phyloP scores from a whole-genome alignment of 2,797 vertebrate genomes.

The Phoebastria nigripes region DNA sequence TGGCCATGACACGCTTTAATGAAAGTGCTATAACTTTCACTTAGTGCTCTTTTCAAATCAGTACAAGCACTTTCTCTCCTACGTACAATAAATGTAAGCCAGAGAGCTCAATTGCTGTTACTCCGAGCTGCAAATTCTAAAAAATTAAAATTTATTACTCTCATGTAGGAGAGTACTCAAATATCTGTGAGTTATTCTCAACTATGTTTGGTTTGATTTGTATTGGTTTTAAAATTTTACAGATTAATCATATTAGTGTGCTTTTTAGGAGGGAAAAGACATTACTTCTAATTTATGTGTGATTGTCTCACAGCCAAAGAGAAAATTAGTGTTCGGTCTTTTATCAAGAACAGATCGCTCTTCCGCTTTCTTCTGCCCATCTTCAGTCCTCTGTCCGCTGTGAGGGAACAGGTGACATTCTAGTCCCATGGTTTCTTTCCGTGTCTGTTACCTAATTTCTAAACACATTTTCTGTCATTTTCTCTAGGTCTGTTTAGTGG shows the following conservation, averaged over 20 bases:
- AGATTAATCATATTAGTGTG: neutral
- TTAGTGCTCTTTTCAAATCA: neutral
- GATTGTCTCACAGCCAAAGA: neutral
- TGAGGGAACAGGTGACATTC: neutral
- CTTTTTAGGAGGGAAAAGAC: neutral
- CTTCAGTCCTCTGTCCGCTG: neutral
- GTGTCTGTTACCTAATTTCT: neutral
- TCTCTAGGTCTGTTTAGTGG: neutral
- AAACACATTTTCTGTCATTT: neutral
- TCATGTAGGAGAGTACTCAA: neutral
- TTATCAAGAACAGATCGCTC: neutral
- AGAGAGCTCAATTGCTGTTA: neutral
- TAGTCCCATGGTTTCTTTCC: neutral
- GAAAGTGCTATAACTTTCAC: neutral
- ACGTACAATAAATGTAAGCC: neutral
- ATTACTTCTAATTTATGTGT: neutral
- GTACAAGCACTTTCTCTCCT: neutral
- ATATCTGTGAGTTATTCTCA: neutral
- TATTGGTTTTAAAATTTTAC: neutral
- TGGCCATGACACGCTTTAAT: neutral
- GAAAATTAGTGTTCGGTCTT: neutral
- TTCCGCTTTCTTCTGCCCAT: neutral
- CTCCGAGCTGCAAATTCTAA: neutral
- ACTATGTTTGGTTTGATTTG: neutral
- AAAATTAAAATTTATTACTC: neutral